These are phyloP conservation scores for Odontomachus brunneus DNA, from an alignment of 1,140 invertebrate species.

Conservation along the genomic window DNA sequence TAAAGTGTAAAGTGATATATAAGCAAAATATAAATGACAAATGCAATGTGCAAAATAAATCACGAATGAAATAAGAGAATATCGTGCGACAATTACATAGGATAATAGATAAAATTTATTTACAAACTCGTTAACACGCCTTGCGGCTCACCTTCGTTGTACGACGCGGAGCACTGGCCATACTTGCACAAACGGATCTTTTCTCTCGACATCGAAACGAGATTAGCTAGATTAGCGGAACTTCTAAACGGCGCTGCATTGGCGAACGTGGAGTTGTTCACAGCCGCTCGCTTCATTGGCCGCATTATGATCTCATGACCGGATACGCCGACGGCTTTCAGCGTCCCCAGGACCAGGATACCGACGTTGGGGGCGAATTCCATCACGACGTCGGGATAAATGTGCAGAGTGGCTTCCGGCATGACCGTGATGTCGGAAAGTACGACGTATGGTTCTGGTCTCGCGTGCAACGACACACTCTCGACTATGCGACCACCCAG, in stretches of 20 bases:
- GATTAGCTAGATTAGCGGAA: conserved; percentile 54
- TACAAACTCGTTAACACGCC: background rate
- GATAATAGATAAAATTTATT: background rate
- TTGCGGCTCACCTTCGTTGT: conserved; percentile 87
- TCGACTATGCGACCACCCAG: conserved; percentile 94
- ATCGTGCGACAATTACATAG: background rate
- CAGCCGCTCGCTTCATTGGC: conserved; percentile 85
- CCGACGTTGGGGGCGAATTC: conserved; percentile 99
- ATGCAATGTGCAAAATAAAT: too few species aligned
- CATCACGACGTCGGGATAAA: conserved; percentile 95
- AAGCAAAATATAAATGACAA: too few species aligned
- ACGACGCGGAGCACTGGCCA: conserved; percentile 88
- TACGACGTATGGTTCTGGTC: conserved; percentile 92
- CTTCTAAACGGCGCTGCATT: conserved; percentile 59
- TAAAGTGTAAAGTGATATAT: too few species aligned
- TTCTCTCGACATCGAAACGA: conserved; percentile 76
- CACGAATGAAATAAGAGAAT: background rate
- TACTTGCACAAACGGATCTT: conserved; percentile 91
- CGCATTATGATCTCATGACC: conserved; percentile 94
- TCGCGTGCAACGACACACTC: conserved; percentile 89
- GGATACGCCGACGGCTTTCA: conserved; percentile 93
- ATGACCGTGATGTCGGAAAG: conserved; percentile 97
- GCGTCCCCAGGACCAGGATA: conserved; percentile 96
- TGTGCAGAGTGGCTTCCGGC: conserved; percentile 94
- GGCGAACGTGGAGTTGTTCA: background rate